Conservation (phyloP, 2,888 invertebrate species). For the Hypselothyrea guttata region DNA sequence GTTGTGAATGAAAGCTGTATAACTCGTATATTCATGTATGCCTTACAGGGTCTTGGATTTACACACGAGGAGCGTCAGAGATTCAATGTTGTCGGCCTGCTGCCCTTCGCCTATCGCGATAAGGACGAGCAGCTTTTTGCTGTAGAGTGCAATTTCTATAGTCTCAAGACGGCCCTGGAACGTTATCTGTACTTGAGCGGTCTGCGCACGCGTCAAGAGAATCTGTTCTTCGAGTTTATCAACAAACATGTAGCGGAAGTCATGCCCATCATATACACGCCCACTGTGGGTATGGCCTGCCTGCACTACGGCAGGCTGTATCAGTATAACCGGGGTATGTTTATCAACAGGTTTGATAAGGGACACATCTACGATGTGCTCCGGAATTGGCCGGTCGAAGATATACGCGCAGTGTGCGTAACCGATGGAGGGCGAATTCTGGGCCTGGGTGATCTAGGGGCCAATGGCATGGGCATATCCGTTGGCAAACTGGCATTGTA, state of each 20-base stretch:
- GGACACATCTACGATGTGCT: conserved; percentile 49
- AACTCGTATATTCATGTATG: background rate
- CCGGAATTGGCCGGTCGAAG: conserved; percentile 52
- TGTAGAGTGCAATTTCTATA: conserved; percentile 89
- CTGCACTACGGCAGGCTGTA: conserved; percentile 95
- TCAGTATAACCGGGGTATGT: conserved; percentile 93
- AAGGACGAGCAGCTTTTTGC: conserved; percentile 92
- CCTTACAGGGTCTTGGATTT: conserved; percentile 45
- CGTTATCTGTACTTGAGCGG: conserved; percentile 95
- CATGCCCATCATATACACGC: conserved; percentile 98
- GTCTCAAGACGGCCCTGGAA: conserved; percentile 91
- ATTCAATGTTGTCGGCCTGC: conserved; percentile 95
- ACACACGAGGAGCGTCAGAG: conserved; percentile 93
- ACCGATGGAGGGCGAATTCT: conserved; percentile 65
- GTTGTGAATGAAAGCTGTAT: background rate
- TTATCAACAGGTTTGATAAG: conserved; percentile 79
- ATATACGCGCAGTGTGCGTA: conserved; percentile 50
- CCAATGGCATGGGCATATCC: conserved; percentile 66
- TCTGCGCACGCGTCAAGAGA: conserved; percentile 92
- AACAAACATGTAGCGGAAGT: conserved; percentile 91
- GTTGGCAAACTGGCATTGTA: conserved; percentile 64
- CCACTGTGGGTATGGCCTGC: conserved; percentile 97
- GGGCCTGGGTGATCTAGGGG: conserved; percentile 61
- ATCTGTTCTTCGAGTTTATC: conserved; percentile 93
- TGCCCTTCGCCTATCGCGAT: conserved; percentile 93